Percentiles rank a stretch among this genome's conserved stretches.
These are phyloP conservation scores for Heliconius erato DNA, from an alignment of 2,888 invertebrate species.

Conservation along the genomic window DNA sequence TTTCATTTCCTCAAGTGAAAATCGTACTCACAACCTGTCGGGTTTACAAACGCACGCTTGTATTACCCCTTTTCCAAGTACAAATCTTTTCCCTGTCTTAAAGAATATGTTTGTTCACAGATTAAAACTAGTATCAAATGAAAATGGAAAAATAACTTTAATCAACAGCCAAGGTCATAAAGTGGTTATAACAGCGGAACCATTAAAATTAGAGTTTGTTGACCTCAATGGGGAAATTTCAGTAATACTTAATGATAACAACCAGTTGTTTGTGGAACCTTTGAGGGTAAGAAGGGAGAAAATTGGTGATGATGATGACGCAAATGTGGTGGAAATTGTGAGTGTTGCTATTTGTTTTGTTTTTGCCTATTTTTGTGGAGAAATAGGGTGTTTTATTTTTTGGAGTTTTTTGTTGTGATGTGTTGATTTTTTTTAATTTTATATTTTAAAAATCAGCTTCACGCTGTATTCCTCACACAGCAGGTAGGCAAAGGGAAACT, in stretches of 20 bases:
- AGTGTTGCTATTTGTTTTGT: slow-evolving; percentile 56
- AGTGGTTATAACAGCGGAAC: slow-evolving; percentile 88
- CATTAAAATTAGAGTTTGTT: slow-evolving; percentile 94
- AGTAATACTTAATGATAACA: slow-evolving; percentile 93
- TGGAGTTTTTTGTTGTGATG: not conserved
- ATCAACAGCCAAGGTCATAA: slow-evolving; percentile 74
- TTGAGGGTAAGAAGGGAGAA: slow-evolving; percentile 88
- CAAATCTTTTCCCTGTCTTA: not conserved
- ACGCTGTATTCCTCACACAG: no score
- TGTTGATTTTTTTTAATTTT: no score
- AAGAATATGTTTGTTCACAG: slow-evolving; percentile 59
- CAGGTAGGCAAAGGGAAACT: no score
- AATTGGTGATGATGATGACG: slow-evolving; percentile 71
- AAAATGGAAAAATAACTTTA: slow-evolving; percentile 67
- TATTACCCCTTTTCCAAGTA: no score
- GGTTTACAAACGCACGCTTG: no score
- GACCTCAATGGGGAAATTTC: slow-evolving; percentile 89
- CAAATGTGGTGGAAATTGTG: slow-evolving; percentile 66
- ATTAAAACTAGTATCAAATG: slow-evolving; percentile 70
- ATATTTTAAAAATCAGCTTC: no score
- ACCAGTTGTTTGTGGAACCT: slow-evolving; percentile 97
- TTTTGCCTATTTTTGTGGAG: not conserved
- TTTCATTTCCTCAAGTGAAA: no score
- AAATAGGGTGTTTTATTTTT: not conserved
- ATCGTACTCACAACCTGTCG: no score